Evolutionary conservation across 2,113 vertebrate species (phyloP), one percentile per base, ranked within the genome.

Genomic region (Empidonax alnorum): DNA sequence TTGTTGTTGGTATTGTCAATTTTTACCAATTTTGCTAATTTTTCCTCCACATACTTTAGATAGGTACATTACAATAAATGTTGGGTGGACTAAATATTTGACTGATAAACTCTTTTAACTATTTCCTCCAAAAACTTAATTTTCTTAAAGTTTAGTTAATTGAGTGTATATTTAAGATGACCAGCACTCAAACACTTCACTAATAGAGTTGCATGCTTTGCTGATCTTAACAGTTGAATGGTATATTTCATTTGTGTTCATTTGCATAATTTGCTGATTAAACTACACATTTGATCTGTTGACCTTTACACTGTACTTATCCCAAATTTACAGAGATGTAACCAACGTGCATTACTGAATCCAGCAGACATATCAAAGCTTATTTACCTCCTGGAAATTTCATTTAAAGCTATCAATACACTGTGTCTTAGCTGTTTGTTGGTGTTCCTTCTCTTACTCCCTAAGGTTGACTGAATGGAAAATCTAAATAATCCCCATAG

Each of bases 181-280:
- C 18, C 87, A 95, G 44, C 74, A 68, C 71, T 94, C 46, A 75
- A 94, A 91, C 44, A 91, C 72, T 96, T 94, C 42, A 23, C 74
- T 97, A 96, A 97, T 95, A 88, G 79, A 92, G 69, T 75, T 94
- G 23, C 71, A 92, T 93, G 93, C 76, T 93, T 97, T 97, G 96
- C 85, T 97, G 94, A 96, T 97, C 88, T 89, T 95, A 96, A 96
- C 39, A 67, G 68, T 82, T 94, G 76, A 95, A 94, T 61, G 73
- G 80, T 95, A 62, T 96, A 97, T 98, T 98, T 97, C 63, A 94
- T 96, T 97, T 97, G 56, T 92, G 66, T 77, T 96, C 63, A 96
- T 97, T 97, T 98, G 63, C 93, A 96, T 98, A 97, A 97, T 97
- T 97, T 97, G 59, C 75, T 96, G 81, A 97, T 97, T 97, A 97